A percentile compares a stretch with the other conserved stretches of the same genome.
Conservation (phyloP, 2,113 vertebrate genomes). For the Grus americana region DNA sequence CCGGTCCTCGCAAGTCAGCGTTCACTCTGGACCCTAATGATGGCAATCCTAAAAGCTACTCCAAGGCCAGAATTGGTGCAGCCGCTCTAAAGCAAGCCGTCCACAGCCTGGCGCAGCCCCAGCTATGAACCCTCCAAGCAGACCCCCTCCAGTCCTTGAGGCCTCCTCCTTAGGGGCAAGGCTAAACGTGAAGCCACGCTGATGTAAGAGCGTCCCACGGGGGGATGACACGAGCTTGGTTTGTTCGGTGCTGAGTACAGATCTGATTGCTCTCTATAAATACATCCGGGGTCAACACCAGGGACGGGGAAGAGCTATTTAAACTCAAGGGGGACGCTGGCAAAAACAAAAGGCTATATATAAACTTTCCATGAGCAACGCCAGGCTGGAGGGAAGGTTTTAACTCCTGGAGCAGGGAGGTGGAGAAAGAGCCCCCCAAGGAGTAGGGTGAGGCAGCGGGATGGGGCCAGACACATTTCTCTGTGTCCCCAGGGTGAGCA, state of each 20-base stretch:
- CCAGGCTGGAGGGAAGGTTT: constrained; percentile 34
- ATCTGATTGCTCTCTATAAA: constrained; percentile 54
- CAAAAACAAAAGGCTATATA: constrained; percentile 68
- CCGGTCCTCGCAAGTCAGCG: fast-evolving
- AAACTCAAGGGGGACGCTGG: constrained; percentile 17
- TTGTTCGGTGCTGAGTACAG: background rate
- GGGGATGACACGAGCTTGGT: background rate
- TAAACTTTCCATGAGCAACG: constrained; percentile 57
- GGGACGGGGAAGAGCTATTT: constrained; percentile 43
- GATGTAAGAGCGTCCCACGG: background rate
- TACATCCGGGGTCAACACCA: constrained; percentile 57
- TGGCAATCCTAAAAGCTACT: background rate
- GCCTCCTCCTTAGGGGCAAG: background rate
- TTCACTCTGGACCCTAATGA: background rate
- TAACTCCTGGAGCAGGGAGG: background rate
- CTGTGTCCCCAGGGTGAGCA: background rate
- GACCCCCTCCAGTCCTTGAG: background rate
- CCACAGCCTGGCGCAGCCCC: background rate
- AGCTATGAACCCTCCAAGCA: background rate
- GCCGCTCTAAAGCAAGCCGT: background rate
- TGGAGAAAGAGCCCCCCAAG: background rate
- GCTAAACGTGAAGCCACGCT: background rate
- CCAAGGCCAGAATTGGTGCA: fast-evolving
- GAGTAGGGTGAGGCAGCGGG: background rate
- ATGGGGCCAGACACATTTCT: background rate